These are phyloP conservation scores for Mamestra brassicae DNA, from an alignment of 2,888 invertebrate species.

Conservation along the genomic window DNA sequence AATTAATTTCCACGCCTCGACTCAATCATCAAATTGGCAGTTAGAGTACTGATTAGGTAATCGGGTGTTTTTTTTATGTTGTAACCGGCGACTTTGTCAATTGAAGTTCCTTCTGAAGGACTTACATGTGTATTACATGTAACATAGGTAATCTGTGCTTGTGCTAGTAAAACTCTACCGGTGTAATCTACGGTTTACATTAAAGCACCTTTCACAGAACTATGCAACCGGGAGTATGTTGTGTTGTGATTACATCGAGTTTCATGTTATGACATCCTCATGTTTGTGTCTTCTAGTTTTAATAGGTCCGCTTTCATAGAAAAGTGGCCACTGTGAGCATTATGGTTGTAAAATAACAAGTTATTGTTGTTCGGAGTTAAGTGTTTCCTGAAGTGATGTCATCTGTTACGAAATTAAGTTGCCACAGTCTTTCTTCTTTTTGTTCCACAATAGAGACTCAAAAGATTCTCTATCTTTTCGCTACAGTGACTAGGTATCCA, in stretches of 20 bases:
- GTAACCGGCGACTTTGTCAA: background rate
- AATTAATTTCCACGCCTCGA: background rate
- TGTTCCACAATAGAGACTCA: background rate
- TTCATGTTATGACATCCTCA: conserved; percentile 11
- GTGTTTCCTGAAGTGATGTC: conserved; percentile 43
- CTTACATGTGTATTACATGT: too few species aligned
- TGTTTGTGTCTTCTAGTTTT: conserved; percentile 34
- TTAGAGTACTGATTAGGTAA: background rate
- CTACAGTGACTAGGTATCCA: background rate
- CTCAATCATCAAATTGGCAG: background rate
- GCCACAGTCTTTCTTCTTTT: background rate
- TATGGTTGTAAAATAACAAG: conserved; percentile 21
- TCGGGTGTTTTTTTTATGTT: background rate
- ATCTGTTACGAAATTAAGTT: conserved; percentile 22
- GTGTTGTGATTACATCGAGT: conserved; percentile 14
- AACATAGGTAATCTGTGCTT: too few species aligned
- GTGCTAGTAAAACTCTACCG: too few species aligned
- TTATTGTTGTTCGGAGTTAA: conserved; percentile 40
- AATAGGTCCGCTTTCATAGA: conserved; percentile 36
- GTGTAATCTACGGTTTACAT: background rate
- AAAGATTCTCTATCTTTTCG: background rate
- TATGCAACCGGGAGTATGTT: conserved; percentile 31
- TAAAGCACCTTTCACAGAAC: conserved; percentile 62
- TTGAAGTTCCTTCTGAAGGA: background rate
- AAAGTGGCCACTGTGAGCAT: conserved; percentile 18